phyloP scores from a whole-genome alignment of 1,140 invertebrate genomes.

The Kradibia gibbosae region DNA sequence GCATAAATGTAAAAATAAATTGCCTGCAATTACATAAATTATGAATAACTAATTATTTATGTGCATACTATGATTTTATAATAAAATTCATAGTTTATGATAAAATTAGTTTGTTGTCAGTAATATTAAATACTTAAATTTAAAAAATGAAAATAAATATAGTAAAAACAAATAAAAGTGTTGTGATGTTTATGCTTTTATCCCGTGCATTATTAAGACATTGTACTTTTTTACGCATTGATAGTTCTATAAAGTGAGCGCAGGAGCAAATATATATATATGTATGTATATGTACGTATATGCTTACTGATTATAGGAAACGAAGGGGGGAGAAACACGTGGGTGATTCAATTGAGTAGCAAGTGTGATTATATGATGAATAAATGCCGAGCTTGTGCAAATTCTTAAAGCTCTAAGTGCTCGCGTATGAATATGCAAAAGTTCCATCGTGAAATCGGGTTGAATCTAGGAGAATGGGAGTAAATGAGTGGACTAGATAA shows the following conservation, averaged over 20 bases:
- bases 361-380: background rate
- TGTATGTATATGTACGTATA: background rate
- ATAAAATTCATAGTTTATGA: too few relatives aligned
- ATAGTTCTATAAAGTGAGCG: too few relatives aligned
- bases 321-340: background rate
- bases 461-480: background rate
- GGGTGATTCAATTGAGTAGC: background rate
- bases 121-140: too few relatives aligned
- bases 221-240: too few relatives aligned
- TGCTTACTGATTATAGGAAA: too few relatives aligned
- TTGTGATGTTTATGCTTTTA: too few relatives aligned
- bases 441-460: background rate
- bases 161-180: too few relatives aligned
- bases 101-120: too few relatives aligned
- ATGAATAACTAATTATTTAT: background rate
- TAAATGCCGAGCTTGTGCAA: background rate
- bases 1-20: background rate
- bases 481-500: background rate
- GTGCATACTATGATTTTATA: too few relatives aligned
- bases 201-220: too few relatives aligned
- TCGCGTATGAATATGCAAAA: slow-evolving; percentile 7
- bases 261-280: background rate
- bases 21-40: background rate
- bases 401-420: background rate
- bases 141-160: too few relatives aligned